Evolutionary conservation across 2,113 vertebrate species (phyloP).

Genomic region (Chitala chitala): DNA sequence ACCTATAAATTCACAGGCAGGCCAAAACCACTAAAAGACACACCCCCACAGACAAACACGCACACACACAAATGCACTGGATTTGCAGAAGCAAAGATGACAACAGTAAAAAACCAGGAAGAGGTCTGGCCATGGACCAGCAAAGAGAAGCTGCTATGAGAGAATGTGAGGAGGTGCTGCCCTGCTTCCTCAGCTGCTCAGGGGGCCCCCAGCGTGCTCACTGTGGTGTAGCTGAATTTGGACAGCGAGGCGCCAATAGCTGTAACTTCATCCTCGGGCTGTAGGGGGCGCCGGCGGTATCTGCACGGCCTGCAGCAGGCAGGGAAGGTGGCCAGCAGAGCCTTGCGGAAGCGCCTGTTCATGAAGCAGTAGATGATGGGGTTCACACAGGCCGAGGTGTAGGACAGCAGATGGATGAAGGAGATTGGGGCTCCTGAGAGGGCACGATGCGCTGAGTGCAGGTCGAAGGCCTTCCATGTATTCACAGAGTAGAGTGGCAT

Average conservation of each 20-base stretch:
- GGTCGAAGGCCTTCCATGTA: constrained; percentile 85
- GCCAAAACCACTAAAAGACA: too few relatives aligned
- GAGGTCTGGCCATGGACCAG: too few relatives aligned
- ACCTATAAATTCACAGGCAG: too few relatives aligned
- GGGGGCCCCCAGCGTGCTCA: constrained; percentile 79
- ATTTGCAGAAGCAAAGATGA: too few relatives aligned
- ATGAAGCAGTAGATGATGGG: constrained; percentile 97
- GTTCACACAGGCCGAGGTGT: constrained; percentile 84
- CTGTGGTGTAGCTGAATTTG: constrained; percentile 88
- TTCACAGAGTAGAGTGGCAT: constrained; percentile 86
- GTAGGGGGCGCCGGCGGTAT: constrained; percentile 41
- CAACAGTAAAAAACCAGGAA: too few relatives aligned
- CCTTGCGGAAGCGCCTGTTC: constrained; percentile 91
- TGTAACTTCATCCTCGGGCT: constrained; percentile 66
- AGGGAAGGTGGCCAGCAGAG: constrained; percentile 70
- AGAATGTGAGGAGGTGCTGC: too few relatives aligned
- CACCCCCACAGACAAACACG: too few relatives aligned
- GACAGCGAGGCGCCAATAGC: constrained; percentile 75
- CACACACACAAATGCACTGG: background rate
- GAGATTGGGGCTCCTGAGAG: constrained; percentile 86
- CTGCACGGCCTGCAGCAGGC: constrained; percentile 58
- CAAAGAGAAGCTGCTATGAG: too few relatives aligned
- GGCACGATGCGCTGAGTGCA: constrained; percentile 57
- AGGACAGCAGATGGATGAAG: constrained; percentile 87
- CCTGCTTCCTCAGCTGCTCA: constrained; percentile 47